A percentile compares a stretch with the other conserved stretches of the same genome.
Conservation (phyloP, 2,113 vertebrate species). For the Loxodonta africana region DNA sequence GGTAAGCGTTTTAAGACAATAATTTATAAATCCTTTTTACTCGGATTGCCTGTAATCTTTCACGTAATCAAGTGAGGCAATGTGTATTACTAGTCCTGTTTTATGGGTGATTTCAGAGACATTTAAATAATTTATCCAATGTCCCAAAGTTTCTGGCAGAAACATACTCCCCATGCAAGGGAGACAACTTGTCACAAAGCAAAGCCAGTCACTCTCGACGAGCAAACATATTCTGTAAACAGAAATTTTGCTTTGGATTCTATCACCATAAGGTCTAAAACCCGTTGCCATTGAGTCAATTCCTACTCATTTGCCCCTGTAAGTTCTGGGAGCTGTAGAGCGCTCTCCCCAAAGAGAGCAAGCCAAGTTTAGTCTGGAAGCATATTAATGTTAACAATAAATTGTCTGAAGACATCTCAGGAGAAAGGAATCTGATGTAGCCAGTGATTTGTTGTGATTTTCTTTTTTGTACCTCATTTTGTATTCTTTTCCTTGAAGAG, state of each 20-base stretch:
- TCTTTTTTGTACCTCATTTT: background rate
- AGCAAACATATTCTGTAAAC: background rate
- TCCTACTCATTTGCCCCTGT: background rate
- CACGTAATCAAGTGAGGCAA: background rate
- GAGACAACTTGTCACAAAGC: background rate
- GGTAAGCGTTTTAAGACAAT: background rate
- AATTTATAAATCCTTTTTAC: background rate
- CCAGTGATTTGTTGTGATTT: background rate
- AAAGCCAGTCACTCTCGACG: background rate
- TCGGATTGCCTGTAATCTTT: background rate
- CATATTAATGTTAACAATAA: background rate
- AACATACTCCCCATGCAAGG: background rate
- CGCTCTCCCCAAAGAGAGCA: background rate
- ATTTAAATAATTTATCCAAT: background rate
- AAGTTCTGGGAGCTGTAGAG: background rate
- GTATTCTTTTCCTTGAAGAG: background rate
- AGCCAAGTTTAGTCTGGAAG: background rate
- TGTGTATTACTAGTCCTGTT: background rate
- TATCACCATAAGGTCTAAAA: background rate
- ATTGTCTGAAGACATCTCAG: background rate
- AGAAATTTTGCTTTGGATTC: background rate
- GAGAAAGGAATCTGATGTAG: background rate
- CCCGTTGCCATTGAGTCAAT: background rate
- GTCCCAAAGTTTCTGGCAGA: background rate
- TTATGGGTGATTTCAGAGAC: background rate